phyloP scores from a whole-genome alignment of 2,113 vertebrate species.

The Caranx melampygus region DNA sequence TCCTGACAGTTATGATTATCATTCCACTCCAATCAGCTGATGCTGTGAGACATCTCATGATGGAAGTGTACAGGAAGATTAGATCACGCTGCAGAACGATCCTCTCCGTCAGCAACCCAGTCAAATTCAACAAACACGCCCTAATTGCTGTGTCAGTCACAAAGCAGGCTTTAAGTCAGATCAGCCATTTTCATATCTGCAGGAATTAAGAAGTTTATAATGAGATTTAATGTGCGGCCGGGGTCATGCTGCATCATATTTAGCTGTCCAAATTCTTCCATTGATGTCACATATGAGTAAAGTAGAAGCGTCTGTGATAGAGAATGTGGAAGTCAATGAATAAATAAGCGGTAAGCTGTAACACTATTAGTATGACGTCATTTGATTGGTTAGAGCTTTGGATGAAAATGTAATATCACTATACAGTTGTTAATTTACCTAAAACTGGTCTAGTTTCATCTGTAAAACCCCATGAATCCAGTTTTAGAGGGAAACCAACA shows the following conservation, averaged over 20 bases:
- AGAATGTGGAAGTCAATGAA: not conserved
- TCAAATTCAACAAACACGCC: conserved; percentile 64
- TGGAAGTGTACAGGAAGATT: conserved; percentile 55
- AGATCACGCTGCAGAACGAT: conserved; percentile 44
- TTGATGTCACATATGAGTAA: conserved; percentile 18
- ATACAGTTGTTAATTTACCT: too few species aligned
- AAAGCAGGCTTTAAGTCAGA: conserved; percentile 62
- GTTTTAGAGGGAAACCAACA: not conserved
- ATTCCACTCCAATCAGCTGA: conserved; percentile 38
- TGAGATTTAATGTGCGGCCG: conserved; percentile 38
- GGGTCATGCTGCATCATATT: conserved; percentile 11
- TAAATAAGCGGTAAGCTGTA: not conserved
- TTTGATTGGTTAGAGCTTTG: too few species aligned
- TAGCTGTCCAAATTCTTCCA: conserved; percentile 13
- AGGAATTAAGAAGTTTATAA: conserved; percentile 54
- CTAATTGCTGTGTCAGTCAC: conserved; percentile 67
- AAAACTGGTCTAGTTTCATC: not conserved
- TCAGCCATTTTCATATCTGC: conserved; percentile 66
- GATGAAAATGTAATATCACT: too few species aligned
- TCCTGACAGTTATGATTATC: conserved; percentile 31
- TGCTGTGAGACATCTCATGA: conserved; percentile 36
- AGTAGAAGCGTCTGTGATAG: conserved; percentile 7
- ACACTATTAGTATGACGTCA: not conserved
- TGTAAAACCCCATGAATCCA: not conserved
- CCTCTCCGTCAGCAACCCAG: conserved; percentile 58